These are phyloP conservation scores for Microplitis deprimator DNA, from an alignment of 2,888 invertebrate genomes.

Conservation along the genomic window DNA sequence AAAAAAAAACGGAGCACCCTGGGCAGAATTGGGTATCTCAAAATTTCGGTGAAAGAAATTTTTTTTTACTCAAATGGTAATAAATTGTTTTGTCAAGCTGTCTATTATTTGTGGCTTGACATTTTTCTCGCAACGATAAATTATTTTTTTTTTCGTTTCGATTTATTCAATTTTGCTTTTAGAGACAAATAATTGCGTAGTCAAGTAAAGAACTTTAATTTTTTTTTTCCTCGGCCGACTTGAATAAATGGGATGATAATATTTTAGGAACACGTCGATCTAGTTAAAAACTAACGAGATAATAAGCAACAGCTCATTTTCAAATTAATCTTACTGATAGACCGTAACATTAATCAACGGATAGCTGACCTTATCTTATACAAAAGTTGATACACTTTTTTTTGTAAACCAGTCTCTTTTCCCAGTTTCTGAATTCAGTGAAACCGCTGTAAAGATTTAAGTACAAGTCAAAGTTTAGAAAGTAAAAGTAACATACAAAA, in stretches of 20 bases:
- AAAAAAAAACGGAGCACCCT: too few species aligned
- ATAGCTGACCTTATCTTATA: slow-evolving; percentile 2
- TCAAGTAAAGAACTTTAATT: neutral
- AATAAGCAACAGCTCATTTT: slow-evolving; percentile 22
- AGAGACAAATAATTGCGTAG: too few species aligned
- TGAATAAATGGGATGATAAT: neutral
- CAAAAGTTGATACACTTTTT: neutral
- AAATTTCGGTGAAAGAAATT: too few species aligned
- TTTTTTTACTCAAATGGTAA: too few species aligned
- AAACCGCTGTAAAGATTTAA: too few species aligned
- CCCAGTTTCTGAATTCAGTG: too few species aligned
- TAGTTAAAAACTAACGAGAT: slow-evolving; percentile 4
- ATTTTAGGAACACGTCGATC: neutral
- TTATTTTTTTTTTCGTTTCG: too few species aligned
- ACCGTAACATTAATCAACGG: slow-evolving; percentile 3
- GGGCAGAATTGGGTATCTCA: too few species aligned
- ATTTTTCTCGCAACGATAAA: too few species aligned
- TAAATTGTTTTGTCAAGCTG: too few species aligned
- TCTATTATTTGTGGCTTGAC: too few species aligned
- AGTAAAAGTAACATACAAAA: neutral
- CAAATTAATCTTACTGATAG: slow-evolving; percentile 14
- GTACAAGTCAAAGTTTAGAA: neutral
- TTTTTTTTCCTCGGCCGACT: neutral
- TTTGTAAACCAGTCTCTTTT: neutral
- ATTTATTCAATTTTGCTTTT: too few species aligned